Conservation (phyloP, 2,888 invertebrate species). For the Brenthis ino region DNA sequence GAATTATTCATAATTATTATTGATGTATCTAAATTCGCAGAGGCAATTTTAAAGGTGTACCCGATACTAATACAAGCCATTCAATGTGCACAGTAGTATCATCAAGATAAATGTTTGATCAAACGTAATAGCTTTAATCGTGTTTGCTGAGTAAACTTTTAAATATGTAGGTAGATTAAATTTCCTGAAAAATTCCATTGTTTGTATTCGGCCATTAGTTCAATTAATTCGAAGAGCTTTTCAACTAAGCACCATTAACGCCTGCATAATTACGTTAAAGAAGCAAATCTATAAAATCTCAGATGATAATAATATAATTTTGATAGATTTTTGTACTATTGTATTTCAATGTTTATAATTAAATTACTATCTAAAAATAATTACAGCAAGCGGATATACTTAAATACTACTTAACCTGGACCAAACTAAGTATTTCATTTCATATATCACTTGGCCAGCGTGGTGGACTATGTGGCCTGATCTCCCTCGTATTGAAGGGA, state of each 20-base stretch:
- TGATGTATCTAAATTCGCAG: neutral
- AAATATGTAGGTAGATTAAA: constrained; percentile 33
- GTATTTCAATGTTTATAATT: too few relatives aligned
- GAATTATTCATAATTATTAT: constrained; percentile 10
- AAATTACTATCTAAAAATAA: too few relatives aligned
- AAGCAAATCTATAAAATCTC: too few relatives aligned
- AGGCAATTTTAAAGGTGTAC: neutral
- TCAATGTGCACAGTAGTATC: constrained; percentile 10
- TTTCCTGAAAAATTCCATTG: constrained; percentile 28
- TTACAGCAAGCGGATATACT: too few relatives aligned
- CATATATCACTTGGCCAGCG: too few relatives aligned
- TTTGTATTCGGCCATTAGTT: constrained; percentile 19
- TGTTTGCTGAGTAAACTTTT: constrained; percentile 47
- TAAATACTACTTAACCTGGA: too few relatives aligned
- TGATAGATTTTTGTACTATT: too few relatives aligned
- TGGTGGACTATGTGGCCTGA: too few relatives aligned
- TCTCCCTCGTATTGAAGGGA: too few relatives aligned
- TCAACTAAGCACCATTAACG: neutral
- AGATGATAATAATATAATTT: too few relatives aligned
- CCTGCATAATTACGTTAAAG: too few relatives aligned
- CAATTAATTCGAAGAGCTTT: constrained; percentile 2
- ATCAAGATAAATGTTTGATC: constrained; percentile 44
- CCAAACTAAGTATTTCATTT: too few relatives aligned
- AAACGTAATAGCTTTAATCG: constrained; percentile 43
- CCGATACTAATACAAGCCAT: neutral